These are phyloP conservation scores for Pampus argenteus DNA, from an alignment of 2,797 vertebrate genomes.

Conservation along the genomic window DNA sequence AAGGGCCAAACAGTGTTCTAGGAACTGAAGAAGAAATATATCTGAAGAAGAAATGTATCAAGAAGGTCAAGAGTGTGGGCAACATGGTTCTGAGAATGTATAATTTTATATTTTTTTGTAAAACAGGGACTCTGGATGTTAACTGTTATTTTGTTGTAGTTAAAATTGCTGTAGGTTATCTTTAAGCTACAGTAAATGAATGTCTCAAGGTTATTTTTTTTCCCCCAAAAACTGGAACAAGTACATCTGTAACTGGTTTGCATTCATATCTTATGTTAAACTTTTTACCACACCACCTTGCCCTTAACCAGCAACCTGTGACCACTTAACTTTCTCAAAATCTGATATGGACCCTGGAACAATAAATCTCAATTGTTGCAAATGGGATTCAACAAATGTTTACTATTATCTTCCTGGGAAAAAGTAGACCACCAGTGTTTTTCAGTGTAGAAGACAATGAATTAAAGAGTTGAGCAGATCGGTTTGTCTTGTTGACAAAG, in stretches of 20 bases:
- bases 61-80: no score
- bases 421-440: background rate
- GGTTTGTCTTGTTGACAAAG: constrained; percentile 37
- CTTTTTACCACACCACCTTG: constrained; percentile 15
- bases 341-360: constrained; percentile 41
- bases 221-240: constrained; percentile 32
- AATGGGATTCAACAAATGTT: constrained; percentile 43
- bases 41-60: no score
- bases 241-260: constrained; percentile 11
- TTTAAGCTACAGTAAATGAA: constrained; percentile 33
- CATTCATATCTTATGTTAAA: constrained; percentile 49
- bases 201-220: constrained; percentile 14
- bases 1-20: no score
- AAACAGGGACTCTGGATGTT: constrained; percentile 4
- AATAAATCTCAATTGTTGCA: constrained; percentile 48
- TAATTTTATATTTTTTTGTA: no score
- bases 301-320: constrained; percentile 36
- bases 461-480: constrained; percentile 29
- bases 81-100: no score
- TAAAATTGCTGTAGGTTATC: constrained; percentile 3
- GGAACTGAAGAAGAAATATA: no score
- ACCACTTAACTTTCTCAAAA: constrained; percentile 44
- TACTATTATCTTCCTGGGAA: constrained; percentile 22
- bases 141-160: constrained; percentile 3
- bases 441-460: constrained; percentile 2